Percentiles rank a stretch among this genome's conserved stretches.
Conservation (phyloP, 1,140 invertebrate species). For the Ceratina calcarata region DNA sequence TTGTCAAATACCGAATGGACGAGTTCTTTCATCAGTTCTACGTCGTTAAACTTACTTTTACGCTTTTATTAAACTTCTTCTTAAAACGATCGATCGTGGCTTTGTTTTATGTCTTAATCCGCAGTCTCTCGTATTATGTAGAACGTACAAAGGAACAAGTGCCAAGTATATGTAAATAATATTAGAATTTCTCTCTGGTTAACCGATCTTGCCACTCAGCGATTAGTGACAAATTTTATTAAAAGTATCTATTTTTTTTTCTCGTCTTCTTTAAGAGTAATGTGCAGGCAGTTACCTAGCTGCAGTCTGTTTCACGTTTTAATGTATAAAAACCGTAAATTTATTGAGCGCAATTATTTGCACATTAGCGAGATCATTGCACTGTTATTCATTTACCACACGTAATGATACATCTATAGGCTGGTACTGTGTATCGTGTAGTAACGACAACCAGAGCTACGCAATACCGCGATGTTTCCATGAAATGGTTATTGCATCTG, state of each 20-base stretch:
- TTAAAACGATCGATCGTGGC: conserved; percentile 29
- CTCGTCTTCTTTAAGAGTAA: conserved; percentile 48
- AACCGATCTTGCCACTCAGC: conserved; percentile 40
- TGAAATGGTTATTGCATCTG: conserved; percentile 47
- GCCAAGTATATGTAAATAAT: conserved; percentile 53
- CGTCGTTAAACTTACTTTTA: conserved; percentile 36
- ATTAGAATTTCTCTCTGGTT: conserved; percentile 58
- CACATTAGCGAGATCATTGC: conserved; percentile 75
- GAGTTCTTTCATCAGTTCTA: conserved; percentile 30
- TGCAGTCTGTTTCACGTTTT: conserved; percentile 72
- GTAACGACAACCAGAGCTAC: conserved; percentile 47
- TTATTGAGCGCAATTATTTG: conserved; percentile 75
- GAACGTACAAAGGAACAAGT: conserved; percentile 58
- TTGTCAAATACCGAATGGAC: conserved; percentile 36
- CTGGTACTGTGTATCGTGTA: conserved; percentile 55
- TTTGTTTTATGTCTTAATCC: conserved; percentile 37
- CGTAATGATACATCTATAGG: conserved; percentile 48
- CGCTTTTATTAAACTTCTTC: conserved; percentile 7
- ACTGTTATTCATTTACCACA: conserved; percentile 63
- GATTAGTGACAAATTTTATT: conserved; percentile 63
- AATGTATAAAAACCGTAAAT: conserved; percentile 77
- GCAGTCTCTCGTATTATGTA: conserved; percentile 55
- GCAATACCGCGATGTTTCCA: conserved; percentile 38
- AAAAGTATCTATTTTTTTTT: conserved; percentile 57
- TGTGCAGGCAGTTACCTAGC: conserved; percentile 73